Evolutionary conservation across 2,113 vertebrate genomes (phyloP).

Genomic region (Tyrannus savana): DNA sequence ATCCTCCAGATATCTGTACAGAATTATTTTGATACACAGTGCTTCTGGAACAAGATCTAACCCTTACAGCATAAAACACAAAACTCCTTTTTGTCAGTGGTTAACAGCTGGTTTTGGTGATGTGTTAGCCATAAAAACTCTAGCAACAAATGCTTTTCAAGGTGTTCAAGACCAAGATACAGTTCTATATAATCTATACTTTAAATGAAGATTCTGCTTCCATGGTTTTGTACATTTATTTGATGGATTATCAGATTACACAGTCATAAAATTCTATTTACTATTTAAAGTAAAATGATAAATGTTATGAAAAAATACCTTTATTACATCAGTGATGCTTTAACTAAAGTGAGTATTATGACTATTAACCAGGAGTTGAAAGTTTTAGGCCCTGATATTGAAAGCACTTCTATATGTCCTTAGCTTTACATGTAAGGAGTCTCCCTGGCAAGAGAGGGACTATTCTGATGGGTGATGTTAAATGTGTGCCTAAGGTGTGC

Average conservation of each 20-base stretch:
- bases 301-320: constrained; percentile 61
- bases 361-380: constrained; percentile 52
- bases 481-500: not conserved
- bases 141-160: constrained; percentile 15
- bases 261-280: constrained; percentile 54
- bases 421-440: constrained; percentile 9
- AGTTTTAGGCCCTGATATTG: constrained; percentile 29
- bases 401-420: constrained; percentile 35
- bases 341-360: constrained; percentile 65
- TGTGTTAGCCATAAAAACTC: constrained; percentile 28
- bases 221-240: constrained; percentile 39
- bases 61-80: constrained; percentile 16
- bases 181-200: not conserved
- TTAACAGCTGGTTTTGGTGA: constrained; percentile 26
- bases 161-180: not conserved
- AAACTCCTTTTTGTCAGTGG: constrained; percentile 4
- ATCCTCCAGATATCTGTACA: constrained; percentile 48
- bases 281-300: constrained; percentile 66
- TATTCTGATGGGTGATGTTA: not conserved
- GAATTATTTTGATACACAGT: constrained; percentile 14
- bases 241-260: constrained; percentile 59
- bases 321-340: constrained; percentile 55
- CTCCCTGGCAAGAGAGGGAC: constrained; percentile 6
- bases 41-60: constrained; percentile 31
- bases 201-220: constrained; percentile 59